Base-by-base conservation (phyloP, 1,140 invertebrate species). In the Drosophila persimilis region DNA sequence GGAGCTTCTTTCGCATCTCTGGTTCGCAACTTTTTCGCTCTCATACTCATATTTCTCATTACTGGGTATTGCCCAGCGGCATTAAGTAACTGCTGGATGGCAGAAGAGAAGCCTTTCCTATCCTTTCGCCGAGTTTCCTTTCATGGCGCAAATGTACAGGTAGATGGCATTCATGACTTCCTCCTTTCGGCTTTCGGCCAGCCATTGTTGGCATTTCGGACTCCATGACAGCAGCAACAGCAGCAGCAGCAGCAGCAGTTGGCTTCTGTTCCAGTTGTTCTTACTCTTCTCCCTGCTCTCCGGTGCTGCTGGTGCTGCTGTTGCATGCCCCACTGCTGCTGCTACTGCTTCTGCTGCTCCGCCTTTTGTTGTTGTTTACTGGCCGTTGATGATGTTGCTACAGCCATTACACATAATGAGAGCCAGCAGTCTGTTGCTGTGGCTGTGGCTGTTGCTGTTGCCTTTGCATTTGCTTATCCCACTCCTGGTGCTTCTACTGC, bases 361-460 rank as follows among this genome's bases (percentile, higher is more conserved):
- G 24, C 57, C 31, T 47, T 60, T 74, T 69, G 63, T 45, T 73
- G 71, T 60, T 65, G 71, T 56, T 65, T 56, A 69, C 65, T 69
- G 64, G 43, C 73, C 73, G 74, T 75, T 75, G 77, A 80, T 80
- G 64, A 75, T 83, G 69, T 67, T 85, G 77, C 56, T 67, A 67
- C 73, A 80, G 74, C 83, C 83, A 83, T 81, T 75, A 83, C 80
- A 86, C 80, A 84, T 84, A 84, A 84, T 86, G 81, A 84, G 80
- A 74, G 81, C 50, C 80, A 77, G 53, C 51, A 60, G 69, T 50
- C 64, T 77, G 62, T 61, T 72, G 56, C 57, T 59, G 39, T 70
- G 74, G 44, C 41, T 17, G 13, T 45, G 47, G 31, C 44, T 55
- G 20, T 31, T 41, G 20, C 47, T 26, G 47, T 41, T 46, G 65